A percentile compares a stretch with the other conserved stretches of the same genome.
Conservation (phyloP, 1,140 invertebrate species). For the Chelonus insularis region DNA sequence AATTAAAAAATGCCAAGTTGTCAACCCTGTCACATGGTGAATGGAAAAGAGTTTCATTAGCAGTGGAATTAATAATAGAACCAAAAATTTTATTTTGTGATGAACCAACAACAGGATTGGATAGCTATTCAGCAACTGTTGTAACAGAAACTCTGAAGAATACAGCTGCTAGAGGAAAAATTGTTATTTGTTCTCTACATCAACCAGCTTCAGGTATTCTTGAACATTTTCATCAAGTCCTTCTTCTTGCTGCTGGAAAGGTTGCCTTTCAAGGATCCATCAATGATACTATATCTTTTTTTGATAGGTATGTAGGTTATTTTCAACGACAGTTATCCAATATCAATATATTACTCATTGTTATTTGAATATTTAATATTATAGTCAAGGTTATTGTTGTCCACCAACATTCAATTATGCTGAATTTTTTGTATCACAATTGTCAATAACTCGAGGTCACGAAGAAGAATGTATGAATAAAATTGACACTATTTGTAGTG, state of each 20-base stretch:
- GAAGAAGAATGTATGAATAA: conserved; percentile 56
- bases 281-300: conserved; percentile 65
- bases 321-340: not conserved
- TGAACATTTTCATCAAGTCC: conserved; percentile 77
- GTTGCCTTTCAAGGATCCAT: conserved; percentile 80
- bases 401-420: conserved; percentile 72
- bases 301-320: conserved; percentile 61
- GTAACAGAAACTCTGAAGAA: conserved; percentile 72
- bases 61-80: conserved; percentile 79
- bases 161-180: conserved; percentile 69
- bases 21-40: conserved; percentile 82
- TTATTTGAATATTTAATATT: not conserved
- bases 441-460: conserved; percentile 64
- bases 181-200: conserved; percentile 83
- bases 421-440: conserved; percentile 70
- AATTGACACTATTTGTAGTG: conserved; percentile 57
- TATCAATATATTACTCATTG: not conserved
- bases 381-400: conserved; percentile 64
- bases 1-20: conserved; percentile 69
- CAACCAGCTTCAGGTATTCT: conserved; percentile 86
- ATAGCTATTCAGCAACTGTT: conserved; percentile 77
- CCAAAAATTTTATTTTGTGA: conserved; percentile 80
- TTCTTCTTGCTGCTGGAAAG: conserved; percentile 76
- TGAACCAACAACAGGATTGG: conserved; percentile 81
- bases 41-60: conserved; percentile 81